These are phyloP conservation scores for Camponotus vicinus DNA, from an alignment of 1,140 invertebrate genomes.

Conservation along the genomic window DNA sequence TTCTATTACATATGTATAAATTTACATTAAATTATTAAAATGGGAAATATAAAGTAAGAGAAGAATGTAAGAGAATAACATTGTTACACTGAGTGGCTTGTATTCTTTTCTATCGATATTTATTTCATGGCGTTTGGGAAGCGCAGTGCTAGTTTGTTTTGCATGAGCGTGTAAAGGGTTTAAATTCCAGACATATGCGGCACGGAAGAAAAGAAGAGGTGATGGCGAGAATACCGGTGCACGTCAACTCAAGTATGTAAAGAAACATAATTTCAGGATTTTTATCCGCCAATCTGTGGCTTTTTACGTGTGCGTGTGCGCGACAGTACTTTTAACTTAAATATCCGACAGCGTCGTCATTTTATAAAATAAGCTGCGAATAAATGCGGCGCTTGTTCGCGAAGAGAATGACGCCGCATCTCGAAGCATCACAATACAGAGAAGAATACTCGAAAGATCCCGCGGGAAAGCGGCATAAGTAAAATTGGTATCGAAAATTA, in stretches of 20 bases:
- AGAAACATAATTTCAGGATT: conserved; percentile 52
- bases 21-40: not conserved
- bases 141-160: conserved; percentile 17
- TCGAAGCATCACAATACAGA: not conserved
- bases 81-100: not conserved
- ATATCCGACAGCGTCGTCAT: conserved; percentile 32
- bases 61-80: not conserved
- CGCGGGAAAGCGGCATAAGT: conserved; percentile 50
- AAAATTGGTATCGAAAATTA: conserved; percentile 68
- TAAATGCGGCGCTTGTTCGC: conserved; percentile 23
- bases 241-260: conserved; percentile 30
- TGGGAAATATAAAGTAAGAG: no score
- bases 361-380: conserved; percentile 29
- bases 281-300: conserved; percentile 33
- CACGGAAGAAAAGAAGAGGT: not conserved
- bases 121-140: not conserved
- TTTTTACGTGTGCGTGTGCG: conserved; percentile 5
- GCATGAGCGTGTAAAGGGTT: not conserved
- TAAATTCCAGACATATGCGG: conserved; percentile 9
- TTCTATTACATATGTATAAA: not conserved
- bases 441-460: conserved; percentile 12
- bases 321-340: conserved; percentile 46
- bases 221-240: not conserved
- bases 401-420: not conserved
- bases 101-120: not conserved